Base-by-base conservation (phyloP, 2,888 invertebrate species). In the Lamproptera curius region DNA sequence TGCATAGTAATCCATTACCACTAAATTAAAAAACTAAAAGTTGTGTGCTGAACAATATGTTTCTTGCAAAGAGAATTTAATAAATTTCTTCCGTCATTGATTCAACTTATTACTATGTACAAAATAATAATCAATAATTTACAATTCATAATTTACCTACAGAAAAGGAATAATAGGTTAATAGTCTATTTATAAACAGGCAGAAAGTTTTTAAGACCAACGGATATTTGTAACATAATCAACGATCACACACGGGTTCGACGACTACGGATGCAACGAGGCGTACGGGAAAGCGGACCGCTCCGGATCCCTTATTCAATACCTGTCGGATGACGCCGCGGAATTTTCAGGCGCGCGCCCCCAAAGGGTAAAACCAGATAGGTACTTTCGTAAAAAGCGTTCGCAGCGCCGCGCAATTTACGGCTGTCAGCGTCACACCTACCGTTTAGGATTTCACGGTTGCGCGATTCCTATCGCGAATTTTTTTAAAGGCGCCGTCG, bases 261-360 rank as follows among this genome's bases (percentile, higher is more conserved):
- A 26, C 35, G 16, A 35, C 38, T 38, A 15, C 42, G 33, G 38
- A 47, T 38, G 42, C 42, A 33, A 33, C 28, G 42, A 47, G 42
- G 47, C 47, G 33, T 8, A 42, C 33, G 36, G 3, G 15, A 37
- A 42, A 47, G 33, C 37, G 37, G 35, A 42, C 36, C 42, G 20
- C 16, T 14, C 40, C 13, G 40, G 37, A 47, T 42, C 48, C 48
- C 42, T 48, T 48, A 48, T 48, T 48, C 38, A 39, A 48, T 48
- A 42, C 38, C 26, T 38, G 38, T 48, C 42, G 38, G 41, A 42
- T 48, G 38, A 48, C 42, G 38, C 34, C 34, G 38, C 42, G 42
- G 48, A 48, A 42, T 48, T 42, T 42, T 33, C 38, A 26, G 34
- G 38, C 38, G 42, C 16, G 4, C 34, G 33, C 16, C 38, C 20